Conservation (phyloP, 1,140 invertebrate species). For the Drosophila subobscura region DNA sequence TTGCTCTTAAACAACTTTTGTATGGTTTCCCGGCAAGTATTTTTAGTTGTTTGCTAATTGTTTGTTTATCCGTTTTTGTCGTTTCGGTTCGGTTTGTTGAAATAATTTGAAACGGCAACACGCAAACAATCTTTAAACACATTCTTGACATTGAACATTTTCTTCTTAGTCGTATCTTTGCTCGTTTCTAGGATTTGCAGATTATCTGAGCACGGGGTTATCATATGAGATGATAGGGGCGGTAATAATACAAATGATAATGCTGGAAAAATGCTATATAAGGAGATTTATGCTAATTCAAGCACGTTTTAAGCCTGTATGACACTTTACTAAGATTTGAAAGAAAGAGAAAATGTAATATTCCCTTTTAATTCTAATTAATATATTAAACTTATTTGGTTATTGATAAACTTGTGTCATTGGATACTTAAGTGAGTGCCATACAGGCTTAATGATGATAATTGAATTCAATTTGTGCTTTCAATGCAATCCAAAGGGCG, state of each 20-base stretch:
- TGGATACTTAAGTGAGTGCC: neutral
- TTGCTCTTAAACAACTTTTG: constrained; percentile 63
- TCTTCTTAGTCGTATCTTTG: neutral
- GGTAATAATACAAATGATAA: no score
- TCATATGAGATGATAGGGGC: neutral
- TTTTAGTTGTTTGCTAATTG: constrained; percentile 65
- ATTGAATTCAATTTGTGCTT: constrained; percentile 5
- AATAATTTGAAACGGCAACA: constrained; percentile 44
- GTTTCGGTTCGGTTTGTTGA: constrained; percentile 34
- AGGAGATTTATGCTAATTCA: no score
- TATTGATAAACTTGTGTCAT: no score
- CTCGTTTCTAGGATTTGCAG: neutral
- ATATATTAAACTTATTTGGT: no score
- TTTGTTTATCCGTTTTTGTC: constrained; percentile 30
- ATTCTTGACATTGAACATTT: constrained; percentile 57
- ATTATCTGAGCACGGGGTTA: neutral
- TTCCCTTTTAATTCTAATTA: no score
- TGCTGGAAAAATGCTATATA: no score
- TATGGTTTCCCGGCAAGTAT: constrained; percentile 46
- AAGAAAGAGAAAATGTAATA: no score
- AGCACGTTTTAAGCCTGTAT: no score
- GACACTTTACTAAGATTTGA: no score
- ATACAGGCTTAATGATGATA: neutral
- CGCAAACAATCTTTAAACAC: constrained; percentile 20
- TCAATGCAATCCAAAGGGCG: constrained; percentile 27